Conservation (phyloP, 2,113 vertebrate species). For the Boulengeromyrus knoepffleri region DNA sequence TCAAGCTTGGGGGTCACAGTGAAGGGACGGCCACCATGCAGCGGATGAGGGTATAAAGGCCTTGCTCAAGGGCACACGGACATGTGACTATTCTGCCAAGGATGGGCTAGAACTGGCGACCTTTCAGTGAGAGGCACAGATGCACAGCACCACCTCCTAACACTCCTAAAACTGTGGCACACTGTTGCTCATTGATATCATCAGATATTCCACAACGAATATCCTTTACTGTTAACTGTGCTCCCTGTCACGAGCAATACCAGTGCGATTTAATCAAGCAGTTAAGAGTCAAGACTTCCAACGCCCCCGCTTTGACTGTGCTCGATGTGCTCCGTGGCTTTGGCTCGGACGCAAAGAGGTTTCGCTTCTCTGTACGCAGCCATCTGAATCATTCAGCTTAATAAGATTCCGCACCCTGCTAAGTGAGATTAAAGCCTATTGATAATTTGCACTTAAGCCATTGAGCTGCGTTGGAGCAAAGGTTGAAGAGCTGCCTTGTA, state of each 20-base stretch:
- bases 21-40: not conserved
- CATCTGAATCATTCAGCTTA: conserved; percentile 21
- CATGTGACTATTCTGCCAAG: not conserved
- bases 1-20: not conserved
- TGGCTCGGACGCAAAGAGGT: not conserved
- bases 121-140: not conserved
- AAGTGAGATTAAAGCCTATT: conserved; percentile 24
- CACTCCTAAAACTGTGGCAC: not conserved
- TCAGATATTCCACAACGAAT: not conserved
- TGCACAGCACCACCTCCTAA: too few species aligned
- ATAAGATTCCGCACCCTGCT: conserved; percentile 28
- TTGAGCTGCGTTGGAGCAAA: conserved; percentile 30
- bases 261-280: not conserved
- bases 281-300: not conserved
- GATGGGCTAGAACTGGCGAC: not conserved
- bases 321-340: not conserved
- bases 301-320: not conserved
- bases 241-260: not conserved
- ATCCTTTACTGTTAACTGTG: not conserved
- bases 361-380: not conserved
- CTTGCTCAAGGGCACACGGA: not conserved
- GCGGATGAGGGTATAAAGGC: not conserved
- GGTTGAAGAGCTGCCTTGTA: conserved; percentile 27
- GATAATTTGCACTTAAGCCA: conserved; percentile 29
- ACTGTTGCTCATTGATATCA: not conserved